Percentiles rank a stretch among this genome's conserved stretches.
Conservation (phyloP, 2,113 vertebrate genomes). For the zebrafish (Danio rerio) region DNA sequence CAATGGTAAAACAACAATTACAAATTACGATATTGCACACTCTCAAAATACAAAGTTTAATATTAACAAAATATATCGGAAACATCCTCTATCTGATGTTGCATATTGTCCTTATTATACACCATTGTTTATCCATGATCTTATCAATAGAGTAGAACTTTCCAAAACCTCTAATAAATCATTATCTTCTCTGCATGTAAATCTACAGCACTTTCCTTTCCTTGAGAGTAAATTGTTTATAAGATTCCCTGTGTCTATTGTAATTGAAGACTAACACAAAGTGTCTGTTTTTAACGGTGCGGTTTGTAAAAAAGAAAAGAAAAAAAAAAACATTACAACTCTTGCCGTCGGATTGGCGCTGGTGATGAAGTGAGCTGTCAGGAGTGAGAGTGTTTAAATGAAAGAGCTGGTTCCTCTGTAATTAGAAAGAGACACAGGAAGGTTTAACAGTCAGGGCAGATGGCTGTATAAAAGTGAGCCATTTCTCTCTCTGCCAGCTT, state of each 20-base stretch:
- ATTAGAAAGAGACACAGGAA: neutral
- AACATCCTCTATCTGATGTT: neutral
- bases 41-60: neutral
- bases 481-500: constrained; percentile 58
- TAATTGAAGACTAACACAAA: neutral
- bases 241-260: neutral
- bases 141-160: neutral
- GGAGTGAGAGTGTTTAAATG: constrained; percentile 23
- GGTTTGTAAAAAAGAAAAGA: neutral
- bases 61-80: neutral
- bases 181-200: neutral
- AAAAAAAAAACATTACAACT: constrained; percentile 26
- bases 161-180: neutral
- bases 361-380: constrained; percentile 40
- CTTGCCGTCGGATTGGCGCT: neutral
- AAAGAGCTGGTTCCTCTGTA: constrained; percentile 2
- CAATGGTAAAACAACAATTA: no score
- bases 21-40: no score
- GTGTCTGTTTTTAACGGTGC: constrained; percentile 23
- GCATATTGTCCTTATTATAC: neutral
- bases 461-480: constrained; percentile 49
- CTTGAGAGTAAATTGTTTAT: constrained; percentile 21
- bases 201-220: neutral
- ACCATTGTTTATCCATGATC: neutral
- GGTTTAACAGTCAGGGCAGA: constrained; percentile 43